These are phyloP conservation scores for Papilio polytes DNA, from an alignment of 1,140 invertebrate genomes.

Conservation along the genomic window DNA sequence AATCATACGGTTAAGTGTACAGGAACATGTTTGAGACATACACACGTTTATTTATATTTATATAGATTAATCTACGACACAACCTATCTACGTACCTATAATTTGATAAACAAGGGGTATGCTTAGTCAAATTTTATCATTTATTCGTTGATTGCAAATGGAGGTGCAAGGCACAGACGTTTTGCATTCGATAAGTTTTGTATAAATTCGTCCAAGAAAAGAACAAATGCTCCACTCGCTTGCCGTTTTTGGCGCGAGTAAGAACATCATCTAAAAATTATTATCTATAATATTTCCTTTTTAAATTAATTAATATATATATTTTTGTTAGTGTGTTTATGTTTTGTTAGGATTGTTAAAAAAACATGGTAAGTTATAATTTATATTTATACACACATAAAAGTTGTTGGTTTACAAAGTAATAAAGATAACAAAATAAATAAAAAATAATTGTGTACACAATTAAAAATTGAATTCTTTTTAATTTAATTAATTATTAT, in stretches of 20 bases:
- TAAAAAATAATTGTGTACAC: not conserved
- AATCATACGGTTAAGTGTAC: not conserved
- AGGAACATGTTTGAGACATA: not conserved
- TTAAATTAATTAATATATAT: not conserved
- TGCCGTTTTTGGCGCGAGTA: conserved; percentile 13
- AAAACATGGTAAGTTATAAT: conserved; percentile 8
- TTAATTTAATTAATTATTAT: too few relatives aligned
- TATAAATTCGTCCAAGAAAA: conserved; percentile 1
- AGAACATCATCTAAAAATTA: not conserved
- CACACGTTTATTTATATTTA: not conserved
- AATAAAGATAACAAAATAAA: not conserved
- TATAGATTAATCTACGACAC: not conserved
- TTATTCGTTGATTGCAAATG: conserved; percentile 19
- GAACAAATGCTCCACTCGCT: conserved; percentile 7
- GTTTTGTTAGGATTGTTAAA: not conserved
- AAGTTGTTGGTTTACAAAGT: not conserved
- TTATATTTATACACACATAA: not conserved
- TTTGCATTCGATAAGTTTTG: conserved; percentile 10
- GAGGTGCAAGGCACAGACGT: not conserved
- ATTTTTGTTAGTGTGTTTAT: not conserved
- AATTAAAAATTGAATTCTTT: not conserved
- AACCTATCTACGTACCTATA: not conserved
- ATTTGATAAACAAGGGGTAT: not conserved
- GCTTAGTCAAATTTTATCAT: not conserved
- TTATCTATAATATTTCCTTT: not conserved